These are phyloP conservation scores for Leptodirus hochenwartii DNA, from an alignment of 2,888 invertebrate species.

Conservation along the genomic window DNA sequence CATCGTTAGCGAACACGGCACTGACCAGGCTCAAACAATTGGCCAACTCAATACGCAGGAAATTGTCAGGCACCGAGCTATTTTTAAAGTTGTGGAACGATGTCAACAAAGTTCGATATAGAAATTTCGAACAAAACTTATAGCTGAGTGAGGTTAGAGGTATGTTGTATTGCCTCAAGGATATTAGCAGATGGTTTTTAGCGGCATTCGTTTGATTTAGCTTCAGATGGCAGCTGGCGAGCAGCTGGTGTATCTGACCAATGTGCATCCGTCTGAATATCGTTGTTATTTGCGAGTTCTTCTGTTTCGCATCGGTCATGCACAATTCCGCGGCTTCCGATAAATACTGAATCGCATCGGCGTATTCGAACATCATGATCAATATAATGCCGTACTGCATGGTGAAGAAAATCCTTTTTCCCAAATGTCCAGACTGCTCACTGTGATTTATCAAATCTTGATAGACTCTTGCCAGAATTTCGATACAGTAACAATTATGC, in stretches of 20 bases:
- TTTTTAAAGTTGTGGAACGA: too few species aligned
- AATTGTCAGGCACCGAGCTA: too few species aligned
- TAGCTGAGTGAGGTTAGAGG: conserved; percentile 15
- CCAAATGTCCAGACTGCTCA: conserved; percentile 14
- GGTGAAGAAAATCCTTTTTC: conserved; percentile 17
- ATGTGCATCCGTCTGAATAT: conserved; percentile 13
- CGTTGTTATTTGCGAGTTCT: conserved; percentile 10
- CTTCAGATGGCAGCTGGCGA: conserved; percentile 15
- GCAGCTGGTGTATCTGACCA: conserved; percentile 15
- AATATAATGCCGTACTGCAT: conserved; percentile 22
- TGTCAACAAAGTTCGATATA: too few species aligned
- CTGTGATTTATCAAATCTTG: conserved; percentile 16
- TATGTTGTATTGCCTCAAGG: conserved; percentile 17
- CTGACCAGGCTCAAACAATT: too few species aligned
- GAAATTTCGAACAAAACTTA: too few species aligned
- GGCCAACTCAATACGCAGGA: too few species aligned
- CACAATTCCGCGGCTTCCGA: conserved; percentile 15
- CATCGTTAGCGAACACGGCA: too few species aligned
- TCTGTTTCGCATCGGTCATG: conserved; percentile 13
- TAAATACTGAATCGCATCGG: conserved; percentile 19
- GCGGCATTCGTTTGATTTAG: conserved; percentile 14
- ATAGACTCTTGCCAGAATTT: conserved; percentile 15
- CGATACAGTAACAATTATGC: conserved; percentile 17
- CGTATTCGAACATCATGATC: conserved; percentile 18
- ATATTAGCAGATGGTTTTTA: conserved; percentile 15